Percentiles rank a stretch among this genome's conserved stretches.
Evolutionary conservation across 2,797 vertebrate species (phyloP).

Genomic region (Sebastes nivosus): DNA sequence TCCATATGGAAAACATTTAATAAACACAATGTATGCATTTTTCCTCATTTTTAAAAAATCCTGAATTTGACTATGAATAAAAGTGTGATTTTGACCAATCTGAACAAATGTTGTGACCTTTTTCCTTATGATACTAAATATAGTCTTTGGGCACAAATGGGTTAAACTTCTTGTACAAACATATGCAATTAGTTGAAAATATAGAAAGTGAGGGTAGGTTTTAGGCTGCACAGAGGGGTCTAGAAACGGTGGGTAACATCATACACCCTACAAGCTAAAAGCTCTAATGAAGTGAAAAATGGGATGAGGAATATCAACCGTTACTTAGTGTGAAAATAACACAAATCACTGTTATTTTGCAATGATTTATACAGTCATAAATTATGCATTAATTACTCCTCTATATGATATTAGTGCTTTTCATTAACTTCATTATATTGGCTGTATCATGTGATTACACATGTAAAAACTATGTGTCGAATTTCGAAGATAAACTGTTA

Average conservation of each 20-base stretch:
- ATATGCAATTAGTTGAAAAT: neutral
- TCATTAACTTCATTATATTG: conserved; percentile 20
- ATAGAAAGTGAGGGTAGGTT: neutral
- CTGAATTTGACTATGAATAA: no score
- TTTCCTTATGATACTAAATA: no score
- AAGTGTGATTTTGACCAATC: no score
- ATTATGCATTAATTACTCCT: conserved; percentile 15
- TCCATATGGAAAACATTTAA: no score
- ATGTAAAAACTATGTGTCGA: conserved; percentile 19
- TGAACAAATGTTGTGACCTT: no score
- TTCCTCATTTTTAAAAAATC: no score
- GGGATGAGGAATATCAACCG: conserved; percentile 3
- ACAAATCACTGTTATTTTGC: conserved; percentile 28
- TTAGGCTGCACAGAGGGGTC: neutral
- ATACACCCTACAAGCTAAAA: neutral
- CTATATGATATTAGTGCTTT: conserved; percentile 20
- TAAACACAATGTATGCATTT: no score
- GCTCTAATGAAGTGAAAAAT: conserved; percentile 12
- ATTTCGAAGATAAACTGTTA: conserved; percentile 2
- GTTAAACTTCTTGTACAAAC: neutral
- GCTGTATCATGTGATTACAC: conserved; percentile 9
- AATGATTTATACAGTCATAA: conserved; percentile 6
- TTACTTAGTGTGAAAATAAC: conserved; percentile 13
- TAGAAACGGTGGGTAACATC: neutral
- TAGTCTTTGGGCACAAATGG: no score